Evolutionary conservation across 2,888 invertebrate species (phyloP), one percentile per base, ranked within the genome.

Genomic region (Rutpela maculata): DNA sequence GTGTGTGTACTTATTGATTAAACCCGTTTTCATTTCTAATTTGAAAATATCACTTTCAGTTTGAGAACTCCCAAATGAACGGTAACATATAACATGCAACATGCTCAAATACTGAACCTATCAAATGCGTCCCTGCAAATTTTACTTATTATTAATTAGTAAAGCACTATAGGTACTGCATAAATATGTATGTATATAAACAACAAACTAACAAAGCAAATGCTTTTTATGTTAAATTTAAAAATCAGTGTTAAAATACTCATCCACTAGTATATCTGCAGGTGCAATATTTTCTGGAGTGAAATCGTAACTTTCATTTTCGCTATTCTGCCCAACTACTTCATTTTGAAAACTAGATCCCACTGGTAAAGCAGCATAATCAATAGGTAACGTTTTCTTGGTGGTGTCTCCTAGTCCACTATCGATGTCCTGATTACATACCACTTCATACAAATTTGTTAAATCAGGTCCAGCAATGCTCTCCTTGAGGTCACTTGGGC

Each of bases 161-260:
- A 50, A 50, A 50, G 50, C 50, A 50, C 50, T 50, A 31, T 63
- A 63, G 63, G 63, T 63, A 63, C 63, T 31, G 31, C 35, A 26
- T 31, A 31, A 17, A 56, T 59, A 59, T 11, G 15, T 15, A 1
- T n/a, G n/a, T 50, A 11, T 26, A 59, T 22, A 59, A 31, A 63
- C 31, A 26, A 31, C 12, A 38, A 43, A 18, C 43, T 4, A 31
- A 12, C 17, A 57, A 18, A 57, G 7, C 17, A 57, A 19, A 26
- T 63, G 38, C 63, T 38, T 63, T 56, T 17, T 17, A 6, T 9
- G 15, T 0, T 18, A 59, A 59, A 19, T 59, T n/a, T 22, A 59
- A 59, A 59, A 59, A 4, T 59, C 59, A 12, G 59, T 18, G 19
- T 59, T 72, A 63, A 72, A 72, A 63, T 63, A 72, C 55, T 72